Conservation (phyloP, 2,113 vertebrate species). For the Empidonax traillii region DNA sequence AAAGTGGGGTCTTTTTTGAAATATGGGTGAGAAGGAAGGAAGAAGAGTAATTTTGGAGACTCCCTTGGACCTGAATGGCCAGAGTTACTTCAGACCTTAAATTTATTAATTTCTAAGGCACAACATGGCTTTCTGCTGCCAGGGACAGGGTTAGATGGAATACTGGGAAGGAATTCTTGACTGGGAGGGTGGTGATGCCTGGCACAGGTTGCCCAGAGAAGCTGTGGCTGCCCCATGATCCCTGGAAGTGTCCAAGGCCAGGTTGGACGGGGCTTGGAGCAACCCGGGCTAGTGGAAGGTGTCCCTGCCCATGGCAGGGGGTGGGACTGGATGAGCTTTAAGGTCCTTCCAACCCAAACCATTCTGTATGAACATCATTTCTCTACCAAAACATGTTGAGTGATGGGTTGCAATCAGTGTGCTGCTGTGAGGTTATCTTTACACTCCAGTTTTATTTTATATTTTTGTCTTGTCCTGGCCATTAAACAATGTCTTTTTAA, state of each 20-base stretch:
- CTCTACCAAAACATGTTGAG: not conserved
- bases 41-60: not conserved
- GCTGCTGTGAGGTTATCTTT: not conserved
- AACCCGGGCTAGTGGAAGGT: rapidly evolving
- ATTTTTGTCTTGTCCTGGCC: not conserved
- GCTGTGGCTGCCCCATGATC: not conserved
- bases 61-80: rapidly evolving
- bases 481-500: not conserved
- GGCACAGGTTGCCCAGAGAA: not conserved
- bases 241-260: not conserved
- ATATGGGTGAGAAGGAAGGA: not conserved
- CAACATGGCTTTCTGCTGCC: not conserved
- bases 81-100: not conserved
- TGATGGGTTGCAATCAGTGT: not conserved
- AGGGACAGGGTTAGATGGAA: not conserved
- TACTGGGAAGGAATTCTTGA: not conserved
- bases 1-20: not conserved
- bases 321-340: not conserved
- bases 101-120: not conserved
- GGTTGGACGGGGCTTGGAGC: rapidly evolving
- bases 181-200: rapidly evolving
- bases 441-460: not conserved
- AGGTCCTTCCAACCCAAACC: not conserved
- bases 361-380: not conserved
- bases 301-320: not conserved